Evolutionary conservation across 2,888 invertebrate genomes (phyloP), one percentile per base, ranked within the genome.

Genomic region (Hydraecia micacea): DNA sequence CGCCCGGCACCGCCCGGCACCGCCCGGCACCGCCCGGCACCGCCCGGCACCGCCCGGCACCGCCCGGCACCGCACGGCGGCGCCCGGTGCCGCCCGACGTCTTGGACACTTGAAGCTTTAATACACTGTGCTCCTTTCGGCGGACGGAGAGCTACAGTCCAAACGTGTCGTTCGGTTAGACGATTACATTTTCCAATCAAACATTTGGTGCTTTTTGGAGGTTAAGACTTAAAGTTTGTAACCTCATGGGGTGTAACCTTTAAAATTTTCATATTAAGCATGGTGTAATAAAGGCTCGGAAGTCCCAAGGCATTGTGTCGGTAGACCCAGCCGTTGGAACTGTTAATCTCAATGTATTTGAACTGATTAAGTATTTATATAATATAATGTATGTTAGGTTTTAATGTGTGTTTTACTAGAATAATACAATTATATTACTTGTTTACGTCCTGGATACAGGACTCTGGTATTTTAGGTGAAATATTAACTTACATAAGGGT

Each of bases 281-380:
- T 86, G 77, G 83, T 82, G 85, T 83, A 77, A 66, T 79, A 62
- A 77, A 83, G 67, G 72, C 77, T 79, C 75, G 75, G 78, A 74
- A 67, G 76, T 66, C n/a, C 77, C 73, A 78, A 80, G 73, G 65
- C 80, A 83, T 79, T 65, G 73, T 65, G 75, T 73, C 70, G 75
- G 70, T 71, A 85, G 83, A 83, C 74, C 63, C 76, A 85, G 88
- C 88, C 89, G 88, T 90, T 86, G 76, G 77, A 73, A 86, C 86
- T 87, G 86, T 89, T 85, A 92, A 93, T 93, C 93, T 93, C 93
- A 93, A 88, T 83, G 69, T 86, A 90, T 90, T 81, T 92, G 90
- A 85, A 91, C 86, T 86, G 88, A 88, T 87, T 85, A 87, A 68
- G 36, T 81, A 79, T 87, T 46, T 83, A 85, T 84, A 80, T 49